Evolutionary conservation across 2,113 vertebrate genomes (phyloP).

Genomic region (Nycticorax nycticorax): DNA sequence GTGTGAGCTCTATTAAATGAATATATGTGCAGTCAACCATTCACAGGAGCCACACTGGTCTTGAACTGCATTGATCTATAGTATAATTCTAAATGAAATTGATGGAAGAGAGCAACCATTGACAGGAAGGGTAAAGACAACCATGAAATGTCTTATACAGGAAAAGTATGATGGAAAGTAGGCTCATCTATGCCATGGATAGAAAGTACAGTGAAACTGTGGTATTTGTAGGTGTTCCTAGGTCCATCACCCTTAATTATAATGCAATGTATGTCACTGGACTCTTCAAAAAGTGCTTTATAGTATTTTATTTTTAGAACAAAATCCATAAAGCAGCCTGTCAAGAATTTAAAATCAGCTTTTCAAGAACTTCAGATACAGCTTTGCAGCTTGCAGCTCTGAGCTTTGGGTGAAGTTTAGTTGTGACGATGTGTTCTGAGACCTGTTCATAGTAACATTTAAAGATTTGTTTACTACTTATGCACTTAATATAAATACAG

Average conservation of each 20-base stretch:
- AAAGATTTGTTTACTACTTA: not conserved
- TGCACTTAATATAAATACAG: not conserved
- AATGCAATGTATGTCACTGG: not conserved
- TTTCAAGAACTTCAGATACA: not conserved
- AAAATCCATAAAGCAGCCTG: not conserved
- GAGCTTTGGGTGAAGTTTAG: not conserved
- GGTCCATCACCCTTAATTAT: not conserved
- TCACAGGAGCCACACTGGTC: conserved; percentile 78
- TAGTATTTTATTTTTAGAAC: not conserved
- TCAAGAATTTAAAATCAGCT: not conserved
- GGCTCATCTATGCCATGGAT: conserved; percentile 54
- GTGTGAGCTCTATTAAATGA: conserved; percentile 75
- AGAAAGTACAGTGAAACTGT: not conserved
- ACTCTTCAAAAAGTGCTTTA: not conserved
- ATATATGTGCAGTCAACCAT: conserved; percentile 69
- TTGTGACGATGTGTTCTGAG: not conserved
- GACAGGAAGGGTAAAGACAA: conserved; percentile 90
- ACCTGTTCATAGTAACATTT: not conserved
- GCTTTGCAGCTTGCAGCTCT: not conserved
- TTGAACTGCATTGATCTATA: conserved; percentile 89
- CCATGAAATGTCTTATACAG: conserved; percentile 83
- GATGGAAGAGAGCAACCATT: conserved; percentile 89
- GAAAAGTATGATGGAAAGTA: conserved; percentile 84
- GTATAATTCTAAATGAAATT: conserved; percentile 93
- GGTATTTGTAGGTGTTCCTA: not conserved